Evolutionary conservation across 2,113 vertebrate species (phyloP), one percentile per base, ranked within the genome.

Genomic region (Alligator sinensis): DNA sequence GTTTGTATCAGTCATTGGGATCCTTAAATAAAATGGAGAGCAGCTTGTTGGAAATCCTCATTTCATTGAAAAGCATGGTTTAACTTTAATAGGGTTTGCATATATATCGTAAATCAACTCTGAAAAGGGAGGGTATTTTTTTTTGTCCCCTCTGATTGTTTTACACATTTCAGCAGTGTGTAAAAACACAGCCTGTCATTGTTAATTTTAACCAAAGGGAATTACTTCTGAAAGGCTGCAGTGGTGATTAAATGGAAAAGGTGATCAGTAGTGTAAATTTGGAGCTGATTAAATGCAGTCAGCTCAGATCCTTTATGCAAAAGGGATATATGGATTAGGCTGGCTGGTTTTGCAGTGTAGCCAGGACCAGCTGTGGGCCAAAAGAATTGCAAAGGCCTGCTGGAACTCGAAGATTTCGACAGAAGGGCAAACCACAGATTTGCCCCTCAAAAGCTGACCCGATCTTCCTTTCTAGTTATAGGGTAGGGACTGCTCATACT

Each of bases 221-320:
- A 97, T 97, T 96, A 92, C 94, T 95, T 88, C 87, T 60, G 57
- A 95, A 93, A 95, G 93, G 85, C 93, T 87, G 92, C 66, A 94
- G 94, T 87, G 7, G 4, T 94, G 88, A 96, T 95, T 94, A 91
- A 94, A 96, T 87, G 91, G 83, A 85, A 93, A 96, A 84, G 89
- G 88, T 96, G 93, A 97, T 97, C 96, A 97, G 92, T 92, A 94
- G 94, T 96, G 96, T 97, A 97, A 97, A 97, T 97, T 96, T 91
- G 95, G 91, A 92, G 92, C 91, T 96, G 96, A 97, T 97, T 96
- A 96, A 96, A 96, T 75, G 93, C 93, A 4, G 28, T 96, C 94
- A 96, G 91, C 94, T 94, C 92, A 63, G 84, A 94, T 93, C 94
- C 90, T 76, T 90, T 85, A 95, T 93, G 94, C 93, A 96, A 68